Conservation (phyloP, 2,113 vertebrate species). For the Leucosticte australis region DNA sequence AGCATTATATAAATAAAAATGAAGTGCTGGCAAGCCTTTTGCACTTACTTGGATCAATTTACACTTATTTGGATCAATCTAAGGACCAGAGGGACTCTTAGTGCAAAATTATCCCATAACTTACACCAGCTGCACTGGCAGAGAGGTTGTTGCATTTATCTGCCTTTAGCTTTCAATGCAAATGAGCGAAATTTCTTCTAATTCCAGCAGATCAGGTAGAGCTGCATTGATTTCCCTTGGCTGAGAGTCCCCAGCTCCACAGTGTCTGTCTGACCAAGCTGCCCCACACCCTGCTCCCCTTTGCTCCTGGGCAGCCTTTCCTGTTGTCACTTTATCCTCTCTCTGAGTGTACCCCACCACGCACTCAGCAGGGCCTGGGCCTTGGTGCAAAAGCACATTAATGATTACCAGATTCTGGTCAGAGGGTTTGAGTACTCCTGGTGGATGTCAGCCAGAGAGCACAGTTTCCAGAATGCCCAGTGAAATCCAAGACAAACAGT, state of each 20-base stretch:
- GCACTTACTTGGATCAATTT: background rate
- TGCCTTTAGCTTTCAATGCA: background rate
- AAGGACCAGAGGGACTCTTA: background rate
- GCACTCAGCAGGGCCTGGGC: background rate
- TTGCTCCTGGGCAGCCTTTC: background rate
- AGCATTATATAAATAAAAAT: conserved; percentile 2
- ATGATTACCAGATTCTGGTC: conserved; percentile 33
- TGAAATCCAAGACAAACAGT: conserved; percentile 48
- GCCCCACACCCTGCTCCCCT: background rate
- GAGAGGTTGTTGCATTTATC: background rate
- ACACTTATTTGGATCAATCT: background rate
- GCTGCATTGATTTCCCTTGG: background rate
- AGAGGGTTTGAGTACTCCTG: conserved; percentile 9
- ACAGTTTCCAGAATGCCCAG: background rate
- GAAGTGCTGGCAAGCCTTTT: conserved; percentile 4
- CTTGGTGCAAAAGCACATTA: background rate
- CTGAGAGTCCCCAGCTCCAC: background rate
- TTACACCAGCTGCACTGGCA: conserved; percentile 28
- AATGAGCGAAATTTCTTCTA: background rate
- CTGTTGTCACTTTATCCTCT: background rate
- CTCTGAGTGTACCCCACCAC: rapidly evolving
- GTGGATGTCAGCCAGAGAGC: conserved; percentile 15
- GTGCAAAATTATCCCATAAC: conserved; percentile 1
- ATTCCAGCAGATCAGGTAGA: background rate
- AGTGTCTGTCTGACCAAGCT: background rate